Conservation (phyloP, 2,797 vertebrate genomes). For the Cichlasoma orientale region DNA sequence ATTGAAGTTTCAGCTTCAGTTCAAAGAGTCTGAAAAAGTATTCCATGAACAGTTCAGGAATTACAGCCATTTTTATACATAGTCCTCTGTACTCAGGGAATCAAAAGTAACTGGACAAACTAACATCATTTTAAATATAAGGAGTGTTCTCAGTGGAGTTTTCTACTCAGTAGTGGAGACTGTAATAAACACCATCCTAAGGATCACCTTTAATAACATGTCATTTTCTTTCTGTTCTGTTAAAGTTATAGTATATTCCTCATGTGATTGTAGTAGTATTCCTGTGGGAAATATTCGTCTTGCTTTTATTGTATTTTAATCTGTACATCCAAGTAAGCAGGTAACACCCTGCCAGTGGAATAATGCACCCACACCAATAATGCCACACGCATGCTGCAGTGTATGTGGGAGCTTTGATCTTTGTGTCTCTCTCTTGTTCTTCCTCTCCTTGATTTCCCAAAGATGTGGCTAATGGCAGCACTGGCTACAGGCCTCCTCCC, state of each 20-base stretch:
- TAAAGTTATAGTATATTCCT: background rate
- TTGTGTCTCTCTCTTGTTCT: background rate
- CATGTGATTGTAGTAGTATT: background rate
- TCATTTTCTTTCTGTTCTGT: accelerated
- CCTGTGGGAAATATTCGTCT: background rate
- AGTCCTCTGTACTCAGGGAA: background rate
- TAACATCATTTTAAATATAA: background rate
- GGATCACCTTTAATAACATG: background rate
- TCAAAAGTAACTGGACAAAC: background rate
- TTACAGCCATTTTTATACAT: background rate
- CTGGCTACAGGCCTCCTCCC: conserved; percentile 94
- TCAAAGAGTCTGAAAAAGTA: background rate
- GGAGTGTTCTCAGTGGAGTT: background rate
- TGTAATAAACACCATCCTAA: too few relatives aligned
- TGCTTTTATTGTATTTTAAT: background rate
- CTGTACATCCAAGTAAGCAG: background rate
- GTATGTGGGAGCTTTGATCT: background rate
- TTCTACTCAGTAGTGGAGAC: background rate
- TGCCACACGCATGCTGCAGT: background rate
- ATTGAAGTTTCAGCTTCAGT: background rate
- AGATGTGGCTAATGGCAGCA: conserved; percentile 94
- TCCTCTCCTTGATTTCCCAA: conserved; percentile 10
- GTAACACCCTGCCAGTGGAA: background rate
- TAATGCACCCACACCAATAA: background rate
- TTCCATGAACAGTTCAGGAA: background rate